phyloP scores from a whole-genome alignment of 2,113 vertebrate genomes.

The Pampusana beccarii region DNA sequence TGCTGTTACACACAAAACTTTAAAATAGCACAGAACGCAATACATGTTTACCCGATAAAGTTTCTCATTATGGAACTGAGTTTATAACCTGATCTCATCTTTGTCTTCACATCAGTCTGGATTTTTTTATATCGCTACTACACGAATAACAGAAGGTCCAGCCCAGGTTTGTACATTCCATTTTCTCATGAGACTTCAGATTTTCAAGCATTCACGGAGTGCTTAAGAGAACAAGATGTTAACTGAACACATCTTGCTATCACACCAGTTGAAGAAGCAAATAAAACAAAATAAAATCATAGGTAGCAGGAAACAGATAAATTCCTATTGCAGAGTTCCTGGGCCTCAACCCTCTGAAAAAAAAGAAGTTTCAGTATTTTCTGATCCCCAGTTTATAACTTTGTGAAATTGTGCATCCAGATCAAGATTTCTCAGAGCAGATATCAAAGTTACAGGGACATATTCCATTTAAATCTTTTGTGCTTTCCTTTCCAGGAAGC shows the following conservation, averaged over 20 bases:
- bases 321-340: neutral
- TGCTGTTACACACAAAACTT: neutral
- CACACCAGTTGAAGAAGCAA: neutral
- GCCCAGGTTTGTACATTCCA: neutral
- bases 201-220: neutral
- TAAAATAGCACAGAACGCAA: neutral
- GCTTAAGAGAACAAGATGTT: fast-evolving
- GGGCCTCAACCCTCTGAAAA: neutral
- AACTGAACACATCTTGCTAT: neutral
- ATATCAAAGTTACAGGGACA: neutral
- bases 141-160: neutral
- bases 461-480: neutral
- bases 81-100: neutral
- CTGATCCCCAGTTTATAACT: neutral
- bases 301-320: neutral
- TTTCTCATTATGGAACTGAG: neutral
- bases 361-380: neutral
- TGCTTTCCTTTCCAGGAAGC: neutral
- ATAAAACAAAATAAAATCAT: neutral
- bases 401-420: fast-evolving
- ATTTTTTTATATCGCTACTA: neutral
- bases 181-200: neutral
- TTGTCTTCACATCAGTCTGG: neutral
- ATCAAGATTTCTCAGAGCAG: neutral
- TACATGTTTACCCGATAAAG: fast-evolving